Base-by-base conservation (phyloP, 1,140 invertebrate genomes). In the Chelonus insularis region DNA sequence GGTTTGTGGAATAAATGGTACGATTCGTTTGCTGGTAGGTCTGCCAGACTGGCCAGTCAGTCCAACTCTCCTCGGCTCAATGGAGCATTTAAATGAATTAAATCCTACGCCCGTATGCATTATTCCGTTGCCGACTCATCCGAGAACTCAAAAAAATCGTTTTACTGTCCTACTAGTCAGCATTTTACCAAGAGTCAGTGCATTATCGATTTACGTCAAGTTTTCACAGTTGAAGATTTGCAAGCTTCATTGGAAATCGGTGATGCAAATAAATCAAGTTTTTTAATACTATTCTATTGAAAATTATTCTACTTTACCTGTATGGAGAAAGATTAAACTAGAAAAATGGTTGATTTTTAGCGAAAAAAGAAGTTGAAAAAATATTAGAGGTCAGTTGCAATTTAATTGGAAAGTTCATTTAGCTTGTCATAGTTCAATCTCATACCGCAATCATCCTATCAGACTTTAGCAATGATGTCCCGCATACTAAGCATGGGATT, bases 61-160 rank as follows among this genome's bases (percentile, higher is more conserved):
- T 32, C 57, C 34, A 11, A 18, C 23, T 20, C 50, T 57, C 32
- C 32, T 23, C 55, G 23, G 62, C 57, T 63, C 62, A 48, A 59
- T 63, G 39, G 62, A 63, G 48, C 56, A 63, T 59, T 57, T 59
- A 63, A 63, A 63, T 59, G 62, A 63, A 63, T 63, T 63, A 63
- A 59, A 29, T 20, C 20, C 57, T 29, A 23, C 45, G 14, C 32
- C 29, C 50, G 43, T 57, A 63, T 50, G 55, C 57, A 59, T 63
- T 59, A 54, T 55, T 62, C 39, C 16, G 56, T 48, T 54, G 48
- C 4, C 37, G 23, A 54, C 21, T 43, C 25, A 39, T 39, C 3
- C 21, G 16, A 55, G 16, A 62, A 50, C 23, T 45, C 12, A 21
- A 45, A 47, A 41, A 57, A 57, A 45, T 45, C 9, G 16, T 21